phyloP scores from a whole-genome alignment of 92 coral and sea anemone species.

The Actinostola sp. region DNA sequence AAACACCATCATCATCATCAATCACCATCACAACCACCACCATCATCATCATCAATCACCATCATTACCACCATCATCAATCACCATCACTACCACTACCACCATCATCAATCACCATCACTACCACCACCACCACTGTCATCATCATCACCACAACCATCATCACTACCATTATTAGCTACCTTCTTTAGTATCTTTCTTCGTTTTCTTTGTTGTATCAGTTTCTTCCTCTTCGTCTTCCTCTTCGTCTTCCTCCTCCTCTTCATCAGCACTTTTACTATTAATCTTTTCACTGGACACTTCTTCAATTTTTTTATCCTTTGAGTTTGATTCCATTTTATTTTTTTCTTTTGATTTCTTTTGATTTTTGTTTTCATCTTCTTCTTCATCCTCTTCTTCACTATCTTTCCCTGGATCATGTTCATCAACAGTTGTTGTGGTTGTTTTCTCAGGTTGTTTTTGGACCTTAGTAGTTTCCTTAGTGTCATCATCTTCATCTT shows the following conservation, averaged over 20 bases:
- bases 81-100: too few species aligned
- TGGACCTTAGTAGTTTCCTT: not conserved
- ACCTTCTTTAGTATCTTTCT: slow-evolving; percentile 22
- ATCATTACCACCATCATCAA: too few species aligned
- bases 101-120: too few species aligned
- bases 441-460: not conserved
- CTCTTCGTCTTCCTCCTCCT: slow-evolving; percentile 41
- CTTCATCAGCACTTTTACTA: slow-evolving; percentile 39
- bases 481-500: slow-evolving; percentile 52
- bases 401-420: slow-evolving; percentile 15
- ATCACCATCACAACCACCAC: too few species aligned
- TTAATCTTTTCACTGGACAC: slow-evolving; percentile 33
- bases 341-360: slow-evolving; percentile 41
- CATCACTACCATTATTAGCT: not conserved
- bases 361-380: slow-evolving; percentile 45
- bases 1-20: too few species aligned
- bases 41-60: too few species aligned
- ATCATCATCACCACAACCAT: not conserved
- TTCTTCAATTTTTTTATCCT: slow-evolving; percentile 43
- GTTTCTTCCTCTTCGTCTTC: slow-evolving; percentile 24
- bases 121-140: too few species aligned
- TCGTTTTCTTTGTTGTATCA: slow-evolving; percentile 27
- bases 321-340: slow-evolving; percentile 21
- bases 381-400: slow-evolving; percentile 37
- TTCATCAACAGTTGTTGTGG: not conserved